phyloP scores from a whole-genome alignment of 2,113 vertebrate species.

The Onychostoma macrolepis region DNA sequence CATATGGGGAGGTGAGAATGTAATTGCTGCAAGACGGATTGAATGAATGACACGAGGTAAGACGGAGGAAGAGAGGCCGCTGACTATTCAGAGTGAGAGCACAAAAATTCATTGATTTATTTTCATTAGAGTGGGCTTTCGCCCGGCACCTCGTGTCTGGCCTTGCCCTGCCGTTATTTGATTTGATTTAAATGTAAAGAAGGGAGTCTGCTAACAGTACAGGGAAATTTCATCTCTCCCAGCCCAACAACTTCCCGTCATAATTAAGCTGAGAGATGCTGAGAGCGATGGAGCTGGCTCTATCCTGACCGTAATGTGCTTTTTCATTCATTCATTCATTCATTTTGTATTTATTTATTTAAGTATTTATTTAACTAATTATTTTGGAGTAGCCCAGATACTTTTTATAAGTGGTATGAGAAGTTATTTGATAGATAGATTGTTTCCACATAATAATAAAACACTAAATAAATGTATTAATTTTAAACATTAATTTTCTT shows the following conservation, averaged over 20 bases:
- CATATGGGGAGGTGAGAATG: slow-evolving; percentile 34
- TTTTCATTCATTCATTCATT: background rate
- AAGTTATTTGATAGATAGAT: background rate
- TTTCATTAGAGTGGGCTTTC: slow-evolving; percentile 49
- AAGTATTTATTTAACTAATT: background rate
- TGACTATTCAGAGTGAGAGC: slow-evolving; percentile 29
- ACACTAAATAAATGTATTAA: no score
- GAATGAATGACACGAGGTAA: slow-evolving; percentile 25
- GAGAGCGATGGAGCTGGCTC: background rate
- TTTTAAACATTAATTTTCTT: no score
- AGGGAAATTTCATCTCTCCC: slow-evolving; percentile 30
- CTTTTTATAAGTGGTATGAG: background rate
- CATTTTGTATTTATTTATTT: background rate
- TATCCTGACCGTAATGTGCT: background rate
- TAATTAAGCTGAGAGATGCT: slow-evolving; percentile 24
- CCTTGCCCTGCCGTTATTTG: slow-evolving; percentile 6
- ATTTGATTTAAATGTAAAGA: slow-evolving; percentile 43
- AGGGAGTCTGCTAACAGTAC: slow-evolving; percentile 1
- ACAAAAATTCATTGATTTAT: slow-evolving; percentile 44
- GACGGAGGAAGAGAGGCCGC: background rate
- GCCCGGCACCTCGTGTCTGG: background rate
- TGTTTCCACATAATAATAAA: no score
- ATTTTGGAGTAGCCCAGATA: background rate
- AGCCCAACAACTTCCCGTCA: background rate
- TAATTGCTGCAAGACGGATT: slow-evolving; percentile 49